A percentile compares a stretch with the other conserved stretches of the same genome.
These are phyloP conservation scores for Eulemur rufifrons DNA, from an alignment of 2,113 vertebrate genomes.

Conservation along the genomic window DNA sequence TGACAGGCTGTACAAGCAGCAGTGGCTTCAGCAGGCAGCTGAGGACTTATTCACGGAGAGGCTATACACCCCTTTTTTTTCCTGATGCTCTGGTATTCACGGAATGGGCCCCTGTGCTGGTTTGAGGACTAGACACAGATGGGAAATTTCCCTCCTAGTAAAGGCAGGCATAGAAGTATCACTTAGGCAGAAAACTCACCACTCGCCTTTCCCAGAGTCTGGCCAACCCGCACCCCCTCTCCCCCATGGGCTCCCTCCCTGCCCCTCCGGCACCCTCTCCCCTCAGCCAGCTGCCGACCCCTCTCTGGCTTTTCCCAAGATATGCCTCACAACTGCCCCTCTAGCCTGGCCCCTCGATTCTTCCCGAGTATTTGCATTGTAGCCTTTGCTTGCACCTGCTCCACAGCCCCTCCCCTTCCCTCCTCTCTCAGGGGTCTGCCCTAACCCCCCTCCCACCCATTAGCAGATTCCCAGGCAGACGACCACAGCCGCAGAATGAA, in stretches of 20 bases:
- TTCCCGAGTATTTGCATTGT: background rate
- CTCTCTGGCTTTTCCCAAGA: background rate
- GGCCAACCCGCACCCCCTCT: background rate
- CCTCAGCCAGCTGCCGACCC: constrained; percentile 53
- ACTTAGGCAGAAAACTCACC: background rate
- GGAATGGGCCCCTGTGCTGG: accelerated
- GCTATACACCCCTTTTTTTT: accelerated
- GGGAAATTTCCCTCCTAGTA: background rate
- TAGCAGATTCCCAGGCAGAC: constrained; percentile 56
- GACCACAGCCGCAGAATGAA: background rate
- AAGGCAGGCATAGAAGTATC: background rate
- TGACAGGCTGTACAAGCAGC: constrained; percentile 57
- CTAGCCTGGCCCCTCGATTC: background rate
- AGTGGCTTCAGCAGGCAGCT: constrained; percentile 44
- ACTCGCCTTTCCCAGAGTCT: background rate
- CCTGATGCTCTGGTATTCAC: accelerated
- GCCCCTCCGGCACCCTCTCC: background rate
- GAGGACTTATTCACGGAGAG: background rate
- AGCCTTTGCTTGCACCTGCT: constrained; percentile 52
- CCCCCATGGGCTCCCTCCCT: background rate
- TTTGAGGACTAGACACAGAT: background rate
- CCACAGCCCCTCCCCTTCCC: background rate
- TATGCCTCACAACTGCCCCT: background rate
- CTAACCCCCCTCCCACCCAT: constrained; percentile 29
- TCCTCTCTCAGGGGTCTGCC: background rate